Base-by-base conservation (phyloP, 2,113 vertebrate species). In the Theristicus caerulescens region DNA sequence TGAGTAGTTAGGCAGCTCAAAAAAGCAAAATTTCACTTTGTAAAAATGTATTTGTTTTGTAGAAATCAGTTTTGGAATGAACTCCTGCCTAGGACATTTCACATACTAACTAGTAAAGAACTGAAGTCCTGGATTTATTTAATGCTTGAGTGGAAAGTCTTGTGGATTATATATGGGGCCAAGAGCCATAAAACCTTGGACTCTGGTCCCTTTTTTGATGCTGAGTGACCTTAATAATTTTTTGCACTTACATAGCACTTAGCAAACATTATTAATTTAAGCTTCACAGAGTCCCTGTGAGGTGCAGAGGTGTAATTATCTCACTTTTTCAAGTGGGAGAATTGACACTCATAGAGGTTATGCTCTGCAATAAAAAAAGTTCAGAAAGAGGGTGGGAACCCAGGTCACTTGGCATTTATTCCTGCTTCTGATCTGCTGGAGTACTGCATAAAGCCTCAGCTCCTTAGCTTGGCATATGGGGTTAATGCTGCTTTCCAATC, bases 231-330 rank as follows among this genome's bases (percentile, higher is more conserved):
- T 95, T 91, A 95, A 65, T 96, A 95, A 90, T 85, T 86, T 86
- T 96, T 90, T 86, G 27, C 62, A 73, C 74, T 88, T 87, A 72
- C 21, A 90, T n/a, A 90, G 36, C 22, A 72, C 38, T 96, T 85
- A 88, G 93, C 54, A 93, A 96, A 92, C 79, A 80, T 76, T 89
- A 82, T 76, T 81, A 91, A 90, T 93, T 95, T 86, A 86, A 94
- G 74, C 46, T 73, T 93, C 84, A 84, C 42, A 57, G 44, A 79
- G 70, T 57, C 57, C 49, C 49, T 4, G 5, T 72, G 81, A 94
- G 61, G 70, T 80, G 69, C 36, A 82, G 54, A 91, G 73, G n/a
- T 87, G 34, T 90, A 94, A 96, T 96, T 95, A 93, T 79, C 46
- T 87, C 78, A 91, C 47, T 94, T 90, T 91, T 96, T 93, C 91